phyloP scores from a whole-genome alignment of 2,113 vertebrate genomes.

The Falcunculus frontatus region DNA sequence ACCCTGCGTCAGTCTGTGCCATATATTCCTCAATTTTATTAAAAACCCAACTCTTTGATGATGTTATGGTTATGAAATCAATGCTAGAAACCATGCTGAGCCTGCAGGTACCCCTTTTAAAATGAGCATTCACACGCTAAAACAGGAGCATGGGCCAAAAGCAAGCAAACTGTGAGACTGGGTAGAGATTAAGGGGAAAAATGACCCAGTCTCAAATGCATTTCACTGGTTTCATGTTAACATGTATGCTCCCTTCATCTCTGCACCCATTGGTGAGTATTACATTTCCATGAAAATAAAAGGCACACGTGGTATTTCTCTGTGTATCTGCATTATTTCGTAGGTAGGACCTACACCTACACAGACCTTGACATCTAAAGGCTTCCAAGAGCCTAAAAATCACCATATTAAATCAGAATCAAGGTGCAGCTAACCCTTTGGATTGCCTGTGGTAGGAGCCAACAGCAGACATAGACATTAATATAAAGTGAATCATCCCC shows the following conservation, averaged over 20 bases:
- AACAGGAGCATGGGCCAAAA: accelerated
- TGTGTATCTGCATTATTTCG: background rate
- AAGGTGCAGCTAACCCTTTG: background rate
- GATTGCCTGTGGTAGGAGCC: background rate
- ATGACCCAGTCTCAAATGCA: background rate
- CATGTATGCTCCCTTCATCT: background rate
- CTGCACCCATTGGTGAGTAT: background rate
- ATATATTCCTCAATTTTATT: background rate
- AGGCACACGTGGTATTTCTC: background rate
- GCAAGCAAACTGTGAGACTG: background rate
- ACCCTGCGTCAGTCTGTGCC: background rate
- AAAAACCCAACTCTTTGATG: background rate
- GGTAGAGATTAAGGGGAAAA: background rate
- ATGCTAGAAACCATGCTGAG: background rate
- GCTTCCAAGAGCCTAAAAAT: background rate
- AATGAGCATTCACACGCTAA: background rate
- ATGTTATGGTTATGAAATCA: background rate
- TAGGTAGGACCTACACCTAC: background rate
- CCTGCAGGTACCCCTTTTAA: background rate
- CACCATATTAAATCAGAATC: background rate
- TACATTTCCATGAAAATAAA: background rate
- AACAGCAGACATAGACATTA: background rate
- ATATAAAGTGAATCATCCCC: background rate
- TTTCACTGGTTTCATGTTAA: background rate
- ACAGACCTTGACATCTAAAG: background rate